Percentiles rank a stretch among this genome's conserved stretches.
phyloP scores from a whole-genome alignment of 1,140 invertebrate species.

The Epicauta chinensis region DNA sequence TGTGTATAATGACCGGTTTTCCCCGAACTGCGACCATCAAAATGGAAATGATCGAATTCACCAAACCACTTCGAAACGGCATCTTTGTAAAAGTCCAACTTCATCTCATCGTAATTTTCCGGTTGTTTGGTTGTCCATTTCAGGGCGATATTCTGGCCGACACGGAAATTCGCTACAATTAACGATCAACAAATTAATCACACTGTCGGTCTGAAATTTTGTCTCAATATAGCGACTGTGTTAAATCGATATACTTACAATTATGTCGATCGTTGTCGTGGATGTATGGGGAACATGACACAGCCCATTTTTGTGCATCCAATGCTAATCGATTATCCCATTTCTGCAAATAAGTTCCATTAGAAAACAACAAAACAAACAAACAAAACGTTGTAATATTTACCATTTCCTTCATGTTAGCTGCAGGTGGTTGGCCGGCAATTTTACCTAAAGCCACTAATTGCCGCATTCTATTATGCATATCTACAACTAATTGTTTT shows the following conservation, averaged over 20 bases:
- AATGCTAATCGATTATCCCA: constrained; percentile 84
- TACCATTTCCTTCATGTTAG: constrained; percentile 80
- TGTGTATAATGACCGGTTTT: constrained; percentile 78
- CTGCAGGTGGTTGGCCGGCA: constrained; percentile 65
- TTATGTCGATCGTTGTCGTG: constrained; percentile 60
- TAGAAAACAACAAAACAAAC: neutral
- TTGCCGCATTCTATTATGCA: constrained; percentile 72
- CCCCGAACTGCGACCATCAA: constrained; percentile 52
- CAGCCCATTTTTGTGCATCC: constrained; percentile 75
- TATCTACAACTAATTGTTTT: constrained; percentile 66
- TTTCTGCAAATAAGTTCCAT: constrained; percentile 46
- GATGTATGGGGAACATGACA: constrained; percentile 61
- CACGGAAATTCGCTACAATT: constrained; percentile 59
- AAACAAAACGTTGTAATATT: constrained; percentile 23
- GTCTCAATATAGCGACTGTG: neutral
- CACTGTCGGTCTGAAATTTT: neutral
- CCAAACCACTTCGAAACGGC: constrained; percentile 75
- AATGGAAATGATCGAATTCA: constrained; percentile 67
- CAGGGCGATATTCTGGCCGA: constrained; percentile 76
- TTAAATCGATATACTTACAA: neutral
- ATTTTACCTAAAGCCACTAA: constrained; percentile 72
- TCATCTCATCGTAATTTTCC: constrained; percentile 47
- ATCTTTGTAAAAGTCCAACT: constrained; percentile 61
- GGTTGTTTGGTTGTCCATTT: constrained; percentile 69
- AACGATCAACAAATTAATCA: neutral